A percentile compares a stretch with the other conserved stretches of the same genome.
Evolutionary conservation across 2,113 vertebrate genomes (phyloP).

Genomic region (Coreoperca whiteheadi): DNA sequence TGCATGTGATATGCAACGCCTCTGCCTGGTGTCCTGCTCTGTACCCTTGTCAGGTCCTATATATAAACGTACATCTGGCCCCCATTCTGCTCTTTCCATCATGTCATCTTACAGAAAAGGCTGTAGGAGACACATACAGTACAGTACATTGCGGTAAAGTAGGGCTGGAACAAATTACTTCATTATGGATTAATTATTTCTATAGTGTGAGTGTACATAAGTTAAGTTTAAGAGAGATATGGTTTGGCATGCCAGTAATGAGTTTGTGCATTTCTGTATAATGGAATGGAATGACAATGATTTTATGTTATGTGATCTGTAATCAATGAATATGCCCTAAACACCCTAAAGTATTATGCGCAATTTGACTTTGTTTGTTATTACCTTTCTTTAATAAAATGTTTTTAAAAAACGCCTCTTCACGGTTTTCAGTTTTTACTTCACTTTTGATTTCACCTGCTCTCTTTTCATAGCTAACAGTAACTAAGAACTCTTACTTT

Average conservation of each 20-base stretch:
- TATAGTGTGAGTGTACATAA: not conserved
- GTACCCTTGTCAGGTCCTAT: conserved; percentile 70
- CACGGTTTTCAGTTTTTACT: conserved; percentile 18
- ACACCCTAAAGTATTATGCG: not conserved
- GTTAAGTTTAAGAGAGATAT: not conserved
- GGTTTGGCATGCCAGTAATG: not conserved
- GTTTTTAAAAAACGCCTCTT: not conserved
- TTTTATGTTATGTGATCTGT: conserved; percentile 2
- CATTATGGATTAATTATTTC: not conserved
- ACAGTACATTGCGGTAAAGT: not conserved
- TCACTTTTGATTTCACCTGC: conserved; percentile 10
- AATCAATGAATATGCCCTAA: too few relatives aligned
- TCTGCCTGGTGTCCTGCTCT: conserved; percentile 64
- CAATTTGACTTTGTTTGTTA: not conserved
- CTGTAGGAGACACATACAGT: conserved; percentile 34
- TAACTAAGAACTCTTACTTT: conserved; percentile 23
- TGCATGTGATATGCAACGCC: conserved; percentile 57
- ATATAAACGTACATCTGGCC: conserved; percentile 72
- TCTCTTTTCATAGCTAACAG: conserved; percentile 20
- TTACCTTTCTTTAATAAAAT: conserved; percentile 1
- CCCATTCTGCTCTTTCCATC: conserved; percentile 74
- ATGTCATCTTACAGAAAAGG: conserved; percentile 62
- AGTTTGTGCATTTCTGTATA: not conserved
- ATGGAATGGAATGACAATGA: not conserved
- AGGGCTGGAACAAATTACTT: not conserved